Conservation (phyloP, 1,140 invertebrate genomes). For the Carcinoscorpius rotundicauda region DNA sequence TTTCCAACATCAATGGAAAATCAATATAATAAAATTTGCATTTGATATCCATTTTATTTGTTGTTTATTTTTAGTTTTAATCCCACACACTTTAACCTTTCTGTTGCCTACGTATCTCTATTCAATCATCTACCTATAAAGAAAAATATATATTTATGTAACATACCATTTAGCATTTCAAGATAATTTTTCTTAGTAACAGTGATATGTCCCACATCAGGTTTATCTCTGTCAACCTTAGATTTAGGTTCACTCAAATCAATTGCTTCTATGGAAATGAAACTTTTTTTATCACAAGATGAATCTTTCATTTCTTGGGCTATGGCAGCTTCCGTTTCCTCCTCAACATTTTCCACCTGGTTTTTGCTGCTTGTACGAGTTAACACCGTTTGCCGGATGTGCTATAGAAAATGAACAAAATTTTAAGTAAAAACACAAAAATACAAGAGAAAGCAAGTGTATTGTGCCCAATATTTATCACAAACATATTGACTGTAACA, state of each 20-base stretch:
- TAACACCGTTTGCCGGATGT: slow-evolving; percentile 77
- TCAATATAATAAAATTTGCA: too few species aligned
- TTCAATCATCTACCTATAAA: too few species aligned
- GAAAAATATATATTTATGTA: neutral
- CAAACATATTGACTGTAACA: too few species aligned
- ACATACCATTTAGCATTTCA: slow-evolving; percentile 5
- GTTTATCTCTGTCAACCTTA: too few species aligned
- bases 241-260: slow-evolving; percentile 51
- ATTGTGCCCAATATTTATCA: too few species aligned
- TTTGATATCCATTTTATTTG: too few species aligned
- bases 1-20: too few species aligned
- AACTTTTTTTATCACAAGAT: slow-evolving; percentile 41
- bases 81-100: too few species aligned
- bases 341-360: slow-evolving; percentile 47
- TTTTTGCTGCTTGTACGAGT: slow-evolving; percentile 56
- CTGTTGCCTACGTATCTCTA: too few species aligned
- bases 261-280: slow-evolving; percentile 53
- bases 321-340: slow-evolving; percentile 43
- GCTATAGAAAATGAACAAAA: slow-evolving; percentile 40
- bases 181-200: slow-evolving; percentile 38
- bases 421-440: neutral
- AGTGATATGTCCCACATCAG: too few species aligned
- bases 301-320: slow-evolving; percentile 37
- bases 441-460: too few species aligned
- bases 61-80: too few species aligned